A percentile compares a stretch with the other conserved stretches of the same genome.
phyloP scores from a whole-genome alignment of 2,888 invertebrate species.

The Strigamia crassipes region DNA sequence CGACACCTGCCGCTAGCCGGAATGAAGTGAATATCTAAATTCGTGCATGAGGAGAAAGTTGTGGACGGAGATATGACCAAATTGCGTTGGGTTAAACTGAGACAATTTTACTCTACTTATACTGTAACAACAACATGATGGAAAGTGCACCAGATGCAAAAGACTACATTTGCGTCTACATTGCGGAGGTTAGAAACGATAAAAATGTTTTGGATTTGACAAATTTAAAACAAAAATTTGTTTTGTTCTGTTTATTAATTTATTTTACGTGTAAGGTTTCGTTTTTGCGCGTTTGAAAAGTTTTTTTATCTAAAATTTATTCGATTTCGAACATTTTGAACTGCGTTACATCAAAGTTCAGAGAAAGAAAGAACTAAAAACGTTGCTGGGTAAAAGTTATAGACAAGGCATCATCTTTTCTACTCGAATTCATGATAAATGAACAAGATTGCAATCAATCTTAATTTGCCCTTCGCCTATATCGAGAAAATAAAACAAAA shows the following conservation, averaged over 20 bases:
- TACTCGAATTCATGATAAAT: slow-evolving; percentile 40
- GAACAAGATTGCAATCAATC: slow-evolving; percentile 37
- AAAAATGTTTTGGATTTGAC: neutral
- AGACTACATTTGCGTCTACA: neutral
- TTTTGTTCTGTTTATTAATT: too few species aligned
- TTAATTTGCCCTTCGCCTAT: slow-evolving; percentile 7
- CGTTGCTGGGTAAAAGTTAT: neutral
- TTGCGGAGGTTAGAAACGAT: neutral
- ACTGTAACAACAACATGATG: slow-evolving; percentile 4
- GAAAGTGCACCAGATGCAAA: slow-evolving; percentile 18
- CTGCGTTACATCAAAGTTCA: neutral
- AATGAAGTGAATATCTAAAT: slow-evolving; percentile 35
- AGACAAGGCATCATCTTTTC: slow-evolving; percentile 39
- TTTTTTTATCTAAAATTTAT: neutral
- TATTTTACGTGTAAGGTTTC: too few species aligned
- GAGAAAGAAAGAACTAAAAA: neutral
- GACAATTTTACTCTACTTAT: neutral
- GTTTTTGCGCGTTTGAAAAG: too few species aligned
- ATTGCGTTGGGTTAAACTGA: slow-evolving; percentile 15
- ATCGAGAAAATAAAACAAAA: neutral
- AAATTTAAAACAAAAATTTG: neutral
- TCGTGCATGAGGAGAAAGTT: slow-evolving; percentile 27
- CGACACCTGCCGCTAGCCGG: slow-evolving; percentile 38
- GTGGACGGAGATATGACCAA: slow-evolving; percentile 23
- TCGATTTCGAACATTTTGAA: slow-evolving; percentile 18